Conservation (phyloP, 2,888 invertebrate genomes). For the Allacma fusca region DNA sequence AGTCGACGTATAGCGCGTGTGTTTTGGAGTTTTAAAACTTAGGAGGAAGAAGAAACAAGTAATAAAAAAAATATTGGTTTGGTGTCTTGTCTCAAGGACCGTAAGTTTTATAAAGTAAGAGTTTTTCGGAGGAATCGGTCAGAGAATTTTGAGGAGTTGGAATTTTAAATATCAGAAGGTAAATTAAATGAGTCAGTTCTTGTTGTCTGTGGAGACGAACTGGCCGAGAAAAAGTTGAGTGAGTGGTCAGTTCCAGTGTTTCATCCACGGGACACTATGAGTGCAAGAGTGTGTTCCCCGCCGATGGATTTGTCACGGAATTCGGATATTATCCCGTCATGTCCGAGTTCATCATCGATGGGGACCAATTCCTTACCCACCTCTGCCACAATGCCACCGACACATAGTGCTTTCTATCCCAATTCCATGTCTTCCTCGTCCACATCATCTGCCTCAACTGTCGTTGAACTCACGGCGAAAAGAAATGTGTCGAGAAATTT, state of each 20-base stretch:
- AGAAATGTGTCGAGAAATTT: conserved; percentile 48
- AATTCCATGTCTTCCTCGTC: conserved; percentile 4
- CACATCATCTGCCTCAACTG: neutral
- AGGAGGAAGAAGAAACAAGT: conserved; percentile 2
- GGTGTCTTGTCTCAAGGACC: neutral
- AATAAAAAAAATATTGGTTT: neutral
- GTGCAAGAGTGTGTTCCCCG: conserved; percentile 30
- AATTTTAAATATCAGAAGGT: neutral
- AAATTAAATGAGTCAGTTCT: neutral
- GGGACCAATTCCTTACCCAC: conserved; percentile 22
- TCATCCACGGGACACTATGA: conserved; percentile 19
- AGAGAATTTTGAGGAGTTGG: neutral
- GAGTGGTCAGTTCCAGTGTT: conserved; percentile 29
- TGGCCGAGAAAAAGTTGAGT: conserved; percentile 22
- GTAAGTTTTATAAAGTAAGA: too few relatives aligned
- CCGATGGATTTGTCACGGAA: conserved; percentile 21
- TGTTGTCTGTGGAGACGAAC: neutral
- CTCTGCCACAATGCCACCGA: conserved; percentile 11
- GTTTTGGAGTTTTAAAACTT: conserved; percentile 16
- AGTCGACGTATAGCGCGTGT: conserved; percentile 17
- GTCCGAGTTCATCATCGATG: conserved; percentile 7
- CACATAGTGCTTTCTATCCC: conserved; percentile 17
- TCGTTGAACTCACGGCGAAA: neutral
- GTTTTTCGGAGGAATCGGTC: neutral
- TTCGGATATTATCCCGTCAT: conserved; percentile 20